phyloP scores from a whole-genome alignment of 2,888 invertebrate species.

The Meloe dianella region DNA sequence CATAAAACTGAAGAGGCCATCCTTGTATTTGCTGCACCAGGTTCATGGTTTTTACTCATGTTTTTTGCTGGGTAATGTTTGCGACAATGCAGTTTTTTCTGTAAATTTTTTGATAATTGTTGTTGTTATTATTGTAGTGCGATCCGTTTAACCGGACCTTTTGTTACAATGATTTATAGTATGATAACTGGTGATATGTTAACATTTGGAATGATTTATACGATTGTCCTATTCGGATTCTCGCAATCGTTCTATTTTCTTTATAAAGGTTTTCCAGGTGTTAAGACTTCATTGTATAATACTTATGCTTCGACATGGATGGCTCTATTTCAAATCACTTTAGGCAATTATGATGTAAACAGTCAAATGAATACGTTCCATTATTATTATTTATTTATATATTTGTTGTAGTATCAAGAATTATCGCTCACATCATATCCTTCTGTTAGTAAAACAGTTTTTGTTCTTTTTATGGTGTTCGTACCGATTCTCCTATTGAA shows the following conservation, averaged over 20 bases:
- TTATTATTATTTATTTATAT: neutral
- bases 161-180: slow-evolving; percentile 99
- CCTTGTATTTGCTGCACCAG: slow-evolving; percentile 89
- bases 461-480: slow-evolving; percentile 96
- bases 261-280: slow-evolving; percentile 87
- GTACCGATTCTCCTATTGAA: slow-evolving; percentile 95
- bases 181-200: slow-evolving; percentile 99
- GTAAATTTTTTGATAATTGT: slow-evolving; percentile 18
- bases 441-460: slow-evolving; percentile 92
- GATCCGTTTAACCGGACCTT: slow-evolving; percentile 93
- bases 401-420: slow-evolving; percentile 80
- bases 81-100: too few relatives aligned
- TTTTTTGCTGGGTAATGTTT: slow-evolving; percentile 96
- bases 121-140: slow-evolving; percentile 68
- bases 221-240: slow-evolving; percentile 93
- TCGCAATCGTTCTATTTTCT: slow-evolving; percentile 95
- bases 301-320: slow-evolving; percentile 94
- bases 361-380: neutral
- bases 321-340: slow-evolving; percentile 96
- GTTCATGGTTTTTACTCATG: slow-evolving; percentile 97
- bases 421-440: slow-evolving; percentile 90
- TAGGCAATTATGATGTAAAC: slow-evolving; percentile 96
- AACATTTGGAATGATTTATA: slow-evolving; percentile 96
- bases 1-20: slow-evolving; percentile 88
- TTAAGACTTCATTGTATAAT: slow-evolving; percentile 79